These are phyloP conservation scores for Drosophila nr. perissopoda DNA, from an alignment of 2,888 invertebrate genomes.

Conservation along the genomic window DNA sequence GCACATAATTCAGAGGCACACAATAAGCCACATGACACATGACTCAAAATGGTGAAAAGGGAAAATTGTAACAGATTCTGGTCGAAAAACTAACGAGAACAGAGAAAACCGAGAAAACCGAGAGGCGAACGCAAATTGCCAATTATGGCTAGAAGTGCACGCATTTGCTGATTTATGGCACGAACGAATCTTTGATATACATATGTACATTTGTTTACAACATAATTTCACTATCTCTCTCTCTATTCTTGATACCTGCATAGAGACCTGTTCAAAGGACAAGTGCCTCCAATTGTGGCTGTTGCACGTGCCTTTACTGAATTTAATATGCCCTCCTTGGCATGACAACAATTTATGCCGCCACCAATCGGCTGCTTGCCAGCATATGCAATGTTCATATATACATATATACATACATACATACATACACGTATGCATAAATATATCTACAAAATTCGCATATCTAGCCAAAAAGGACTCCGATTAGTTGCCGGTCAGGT, in stretches of 20 bases:
- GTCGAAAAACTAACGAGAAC: conserved; percentile 54
- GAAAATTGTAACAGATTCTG: neutral
- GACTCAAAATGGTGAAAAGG: conserved; percentile 3
- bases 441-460: conserved; percentile 49
- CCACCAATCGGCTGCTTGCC: conserved; percentile 21
- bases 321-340: conserved; percentile 66
- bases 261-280: conserved; percentile 11
- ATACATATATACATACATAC: neutral
- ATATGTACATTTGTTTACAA: conserved; percentile 42
- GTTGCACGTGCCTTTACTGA: conserved; percentile 68
- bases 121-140: conserved; percentile 71
- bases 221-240: conserved; percentile 3
- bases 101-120: conserved; percentile 40
- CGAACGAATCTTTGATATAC: conserved; percentile 64
- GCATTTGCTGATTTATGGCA: conserved; percentile 74
- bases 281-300: conserved; percentile 53
- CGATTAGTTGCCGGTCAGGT: conserved; percentile 2
- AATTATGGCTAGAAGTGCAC: conserved; percentile 72
- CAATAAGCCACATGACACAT: conserved; percentile 11
- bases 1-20: conserved; percentile 33
- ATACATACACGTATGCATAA: neutral
- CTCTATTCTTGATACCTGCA: conserved; percentile 13
- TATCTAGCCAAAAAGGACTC: conserved; percentile 41
- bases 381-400: conserved; percentile 46
- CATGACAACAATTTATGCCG: conserved; percentile 73